Conservation (phyloP, 2,888 invertebrate species). For the Oscheius sp. region DNA sequence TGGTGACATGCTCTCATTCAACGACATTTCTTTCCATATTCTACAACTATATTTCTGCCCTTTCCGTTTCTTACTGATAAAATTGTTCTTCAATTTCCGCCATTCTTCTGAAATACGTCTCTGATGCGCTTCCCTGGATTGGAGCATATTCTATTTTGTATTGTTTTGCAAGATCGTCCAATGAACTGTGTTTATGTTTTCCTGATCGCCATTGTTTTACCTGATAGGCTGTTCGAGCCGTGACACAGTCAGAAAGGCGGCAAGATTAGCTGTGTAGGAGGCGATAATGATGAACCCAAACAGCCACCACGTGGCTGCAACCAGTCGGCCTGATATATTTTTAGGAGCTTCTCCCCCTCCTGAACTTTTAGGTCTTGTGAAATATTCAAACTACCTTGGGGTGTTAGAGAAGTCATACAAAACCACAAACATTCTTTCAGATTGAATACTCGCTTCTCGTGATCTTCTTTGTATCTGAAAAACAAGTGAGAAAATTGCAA, state of each 20-base stretch:
- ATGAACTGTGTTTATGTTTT: conserved; percentile 64
- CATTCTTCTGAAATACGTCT: conserved; percentile 95
- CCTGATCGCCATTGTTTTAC: conserved; percentile 35
- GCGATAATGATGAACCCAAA: conserved; percentile 99
- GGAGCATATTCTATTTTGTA: conserved; percentile 97
- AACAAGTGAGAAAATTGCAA: background rate
- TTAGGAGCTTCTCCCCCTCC: conserved; percentile 96
- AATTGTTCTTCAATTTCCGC: conserved; percentile 92
- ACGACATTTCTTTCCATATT: conserved; percentile 97
- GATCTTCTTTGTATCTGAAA: conserved; percentile 78
- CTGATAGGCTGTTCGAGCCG: conserved; percentile 70
- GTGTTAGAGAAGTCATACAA: conserved; percentile 97
- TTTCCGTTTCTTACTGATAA: conserved; percentile 83
- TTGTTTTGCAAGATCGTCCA: conserved; percentile 93
- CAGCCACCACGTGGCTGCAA: conserved; percentile 95
- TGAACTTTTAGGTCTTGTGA: background rate
- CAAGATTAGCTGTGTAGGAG: conserved; percentile 96
- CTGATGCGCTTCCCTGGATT: conserved; percentile 86
- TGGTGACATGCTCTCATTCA: conserved; percentile 90
- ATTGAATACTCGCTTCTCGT: conserved; percentile 87
- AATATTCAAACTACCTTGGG: conserved; percentile 77
- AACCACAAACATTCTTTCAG: conserved; percentile 98
- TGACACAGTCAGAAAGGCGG: conserved; percentile 89
- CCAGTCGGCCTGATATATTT: conserved; percentile 90
- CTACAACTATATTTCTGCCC: conserved; percentile 75